Conservation (phyloP, 1,140 invertebrate species). For the Panagrolaimus sp. region DNA sequence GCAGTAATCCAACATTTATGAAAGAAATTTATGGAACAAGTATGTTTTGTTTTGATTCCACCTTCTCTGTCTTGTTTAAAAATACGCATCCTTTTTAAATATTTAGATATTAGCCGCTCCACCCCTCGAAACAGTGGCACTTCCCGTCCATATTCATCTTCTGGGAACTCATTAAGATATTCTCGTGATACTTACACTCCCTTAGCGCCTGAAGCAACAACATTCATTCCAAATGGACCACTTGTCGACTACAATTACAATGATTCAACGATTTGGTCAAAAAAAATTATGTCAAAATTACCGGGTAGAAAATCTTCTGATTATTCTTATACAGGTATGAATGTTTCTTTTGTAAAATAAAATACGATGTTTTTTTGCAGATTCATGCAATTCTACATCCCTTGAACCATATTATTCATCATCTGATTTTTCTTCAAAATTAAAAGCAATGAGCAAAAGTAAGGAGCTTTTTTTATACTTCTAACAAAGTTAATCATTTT, state of each 20-base stretch:
- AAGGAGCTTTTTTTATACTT: neutral
- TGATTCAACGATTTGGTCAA: constrained; percentile 1
- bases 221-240: neutral
- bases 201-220: neutral
- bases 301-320: neutral
- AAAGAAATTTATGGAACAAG: constrained; percentile 19
- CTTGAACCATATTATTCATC: neutral
- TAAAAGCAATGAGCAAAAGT: neutral
- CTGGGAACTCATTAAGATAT: neutral
- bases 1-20: constrained; percentile 30
- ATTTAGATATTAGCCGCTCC: constrained; percentile 6
- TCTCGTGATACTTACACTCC: neutral
- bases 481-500: neutral
- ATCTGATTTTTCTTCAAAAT: neutral
- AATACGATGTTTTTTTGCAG: neutral
- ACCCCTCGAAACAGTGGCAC: neutral
- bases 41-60: neutral
- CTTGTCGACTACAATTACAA: constrained; percentile 9
- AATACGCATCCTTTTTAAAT: neutral
- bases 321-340: neutral
- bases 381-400: constrained; percentile 1
- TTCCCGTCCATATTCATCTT: neutral
- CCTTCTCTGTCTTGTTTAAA: neutral
- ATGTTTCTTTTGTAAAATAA: neutral
- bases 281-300: constrained; percentile 1